A percentile compares a stretch with the other conserved stretches of the same genome.
Conservation (phyloP, 2,888 invertebrate species). For the Drosophila hawaiiensis region DNA sequence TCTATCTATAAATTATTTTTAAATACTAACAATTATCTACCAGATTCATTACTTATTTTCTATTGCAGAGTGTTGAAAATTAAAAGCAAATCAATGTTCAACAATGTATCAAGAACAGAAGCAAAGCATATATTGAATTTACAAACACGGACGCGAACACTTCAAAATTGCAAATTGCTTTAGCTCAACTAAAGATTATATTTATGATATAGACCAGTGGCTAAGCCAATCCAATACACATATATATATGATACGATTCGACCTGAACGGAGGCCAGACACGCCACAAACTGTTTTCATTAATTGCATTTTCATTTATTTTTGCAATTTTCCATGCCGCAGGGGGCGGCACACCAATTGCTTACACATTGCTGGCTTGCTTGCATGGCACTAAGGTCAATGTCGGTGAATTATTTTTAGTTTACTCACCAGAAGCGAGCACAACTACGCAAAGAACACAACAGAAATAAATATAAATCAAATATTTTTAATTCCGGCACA, state of each 20-base stretch:
- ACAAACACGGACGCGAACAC: conserved; percentile 32
- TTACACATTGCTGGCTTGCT: neutral
- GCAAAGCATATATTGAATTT: conserved; percentile 29
- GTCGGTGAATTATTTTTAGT: conserved; percentile 25
- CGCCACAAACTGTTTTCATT: conserved; percentile 46
- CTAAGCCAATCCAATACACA: conserved; percentile 13
- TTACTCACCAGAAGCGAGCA: neutral
- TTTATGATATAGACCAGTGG: conserved; percentile 38
- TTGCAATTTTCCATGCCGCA: conserved; percentile 24
- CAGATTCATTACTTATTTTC: neutral
- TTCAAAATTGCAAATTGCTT: conserved; percentile 22
- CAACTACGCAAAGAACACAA: neutral
- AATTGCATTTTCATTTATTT: conserved; percentile 53
- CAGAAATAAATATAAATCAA: neutral
- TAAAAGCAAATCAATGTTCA: neutral
- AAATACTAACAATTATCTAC: neutral
- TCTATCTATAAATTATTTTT: neutral
- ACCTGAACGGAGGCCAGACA: conserved; percentile 34
- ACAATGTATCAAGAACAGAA: conserved; percentile 3
- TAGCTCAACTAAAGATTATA: conserved; percentile 29
- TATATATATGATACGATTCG: conserved; percentile 14
- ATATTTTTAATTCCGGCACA: neutral
- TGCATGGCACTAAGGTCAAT: conserved; percentile 44
- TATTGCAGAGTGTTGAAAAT: neutral
- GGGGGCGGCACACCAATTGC: conserved; percentile 7